Conservation (phyloP, 2,888 invertebrate species). For the Lutraria lutraria region DNA sequence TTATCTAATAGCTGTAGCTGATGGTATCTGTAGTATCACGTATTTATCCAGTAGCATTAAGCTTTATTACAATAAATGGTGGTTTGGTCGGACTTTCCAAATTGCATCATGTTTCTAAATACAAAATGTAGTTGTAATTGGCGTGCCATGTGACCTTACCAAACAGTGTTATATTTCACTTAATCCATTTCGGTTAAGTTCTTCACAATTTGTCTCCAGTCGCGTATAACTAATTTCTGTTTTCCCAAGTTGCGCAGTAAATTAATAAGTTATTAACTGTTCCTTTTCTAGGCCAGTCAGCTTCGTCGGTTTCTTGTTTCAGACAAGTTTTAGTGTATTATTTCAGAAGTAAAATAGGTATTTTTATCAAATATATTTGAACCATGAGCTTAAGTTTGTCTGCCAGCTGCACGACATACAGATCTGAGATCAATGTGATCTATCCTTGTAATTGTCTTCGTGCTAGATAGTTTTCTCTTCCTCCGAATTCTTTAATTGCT, state of each 20-base stretch:
- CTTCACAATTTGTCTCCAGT: constrained; percentile 12
- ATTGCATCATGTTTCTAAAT: not conserved
- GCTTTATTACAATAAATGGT: too few species aligned
- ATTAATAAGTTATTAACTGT: constrained; percentile 44
- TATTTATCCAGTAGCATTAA: too few species aligned
- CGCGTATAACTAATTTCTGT: not conserved
- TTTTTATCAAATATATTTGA: constrained; percentile 40
- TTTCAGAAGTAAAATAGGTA: constrained; percentile 49
- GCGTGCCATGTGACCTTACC: not conserved
- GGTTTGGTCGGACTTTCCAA: not conserved
- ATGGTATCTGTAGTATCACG: not conserved
- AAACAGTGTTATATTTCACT: not conserved
- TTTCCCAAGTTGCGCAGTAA: constrained; percentile 3
- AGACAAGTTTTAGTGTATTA: constrained; percentile 39
- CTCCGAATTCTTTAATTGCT: not conserved
- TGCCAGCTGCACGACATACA: constrained; percentile 38
- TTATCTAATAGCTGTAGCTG: not conserved
- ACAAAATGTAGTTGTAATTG: constrained; percentile 6
- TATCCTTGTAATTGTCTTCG: not conserved
- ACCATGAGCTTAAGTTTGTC: constrained; percentile 8
- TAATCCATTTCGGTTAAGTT: not conserved
- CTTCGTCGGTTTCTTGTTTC: constrained; percentile 35
- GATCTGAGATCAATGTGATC: not conserved
- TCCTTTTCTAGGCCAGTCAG: constrained; percentile 37
- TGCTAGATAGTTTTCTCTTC: not conserved